Conservation (phyloP, 64 coral and sea anemone genomes). For the Montipora efflorescens region DNA sequence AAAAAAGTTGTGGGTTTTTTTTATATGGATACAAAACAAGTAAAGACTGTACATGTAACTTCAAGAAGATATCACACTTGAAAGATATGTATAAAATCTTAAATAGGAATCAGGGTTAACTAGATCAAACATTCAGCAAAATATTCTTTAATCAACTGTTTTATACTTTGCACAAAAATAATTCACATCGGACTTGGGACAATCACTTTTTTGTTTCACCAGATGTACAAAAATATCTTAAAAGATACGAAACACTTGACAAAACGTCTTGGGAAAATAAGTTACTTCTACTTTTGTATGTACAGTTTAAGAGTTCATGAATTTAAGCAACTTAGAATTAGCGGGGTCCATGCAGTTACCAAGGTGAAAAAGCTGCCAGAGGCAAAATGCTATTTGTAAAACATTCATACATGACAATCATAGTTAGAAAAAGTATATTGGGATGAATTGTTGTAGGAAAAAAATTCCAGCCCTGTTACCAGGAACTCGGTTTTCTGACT, state of each 20-base stretch:
- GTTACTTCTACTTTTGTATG: neutral
- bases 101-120: neutral
- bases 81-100: neutral
- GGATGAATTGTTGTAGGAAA: too few species aligned
- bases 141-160: slow-evolving; percentile 13
- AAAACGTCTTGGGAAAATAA: neutral
- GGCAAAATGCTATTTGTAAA: too few species aligned
- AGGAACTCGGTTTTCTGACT: too few species aligned
- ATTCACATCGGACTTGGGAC: slow-evolving; percentile 16
- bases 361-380: too few species aligned
- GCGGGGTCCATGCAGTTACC: too few species aligned
- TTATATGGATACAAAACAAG: too few species aligned
- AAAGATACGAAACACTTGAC: neutral
- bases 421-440: too few species aligned
- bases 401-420: too few species aligned
- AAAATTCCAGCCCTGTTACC: too few species aligned
- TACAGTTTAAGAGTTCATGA: neutral
- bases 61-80: neutral
- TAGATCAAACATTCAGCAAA: neutral
- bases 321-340: too few species aligned
- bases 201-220: neutral
- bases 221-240: slow-evolving; percentile 39
- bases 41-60: too few species aligned
- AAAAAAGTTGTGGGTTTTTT: too few species aligned
- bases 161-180: slow-evolving; percentile 18